Evolutionary conservation across 2,113 vertebrate genomes (phyloP).

Genomic region (Istiophorus platypterus): DNA sequence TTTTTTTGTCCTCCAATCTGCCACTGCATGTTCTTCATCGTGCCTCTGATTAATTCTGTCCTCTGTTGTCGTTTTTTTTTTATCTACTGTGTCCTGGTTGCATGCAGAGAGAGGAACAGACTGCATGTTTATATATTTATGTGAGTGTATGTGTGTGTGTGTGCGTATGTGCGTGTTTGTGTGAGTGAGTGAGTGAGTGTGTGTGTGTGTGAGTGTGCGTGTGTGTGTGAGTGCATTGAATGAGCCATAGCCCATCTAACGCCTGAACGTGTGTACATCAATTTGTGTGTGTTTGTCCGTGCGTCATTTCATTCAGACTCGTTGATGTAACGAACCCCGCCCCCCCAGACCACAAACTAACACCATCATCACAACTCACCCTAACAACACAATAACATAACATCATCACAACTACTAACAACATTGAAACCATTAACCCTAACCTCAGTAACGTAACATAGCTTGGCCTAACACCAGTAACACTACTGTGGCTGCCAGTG

Average conservation of each 20-base stretch:
- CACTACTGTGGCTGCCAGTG: slow-evolving; percentile 64
- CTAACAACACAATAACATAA: slow-evolving; percentile 69
- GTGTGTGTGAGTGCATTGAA: slow-evolving; percentile 57
- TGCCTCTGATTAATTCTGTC: slow-evolving; percentile 74
- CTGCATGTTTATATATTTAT: slow-evolving; percentile 69
- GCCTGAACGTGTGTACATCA: slow-evolving; percentile 64
- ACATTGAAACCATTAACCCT: slow-evolving; percentile 73
- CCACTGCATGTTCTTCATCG: slow-evolving; percentile 75
- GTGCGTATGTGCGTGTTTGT: slow-evolving; percentile 19
- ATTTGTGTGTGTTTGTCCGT: slow-evolving; percentile 54
- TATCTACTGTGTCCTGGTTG: slow-evolving; percentile 66
- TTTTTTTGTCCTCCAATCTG: slow-evolving; percentile 62
- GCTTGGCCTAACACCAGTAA: slow-evolving; percentile 71
- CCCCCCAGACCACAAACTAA: slow-evolving; percentile 68
- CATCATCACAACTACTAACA: slow-evolving; percentile 78
- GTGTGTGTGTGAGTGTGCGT: slow-evolving; percentile 21
- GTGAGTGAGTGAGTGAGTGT: slow-evolving; percentile 32
- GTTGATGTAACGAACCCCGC: slow-evolving; percentile 75
- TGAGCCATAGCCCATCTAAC: slow-evolving; percentile 74
- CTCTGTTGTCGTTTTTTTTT: slow-evolving; percentile 45
- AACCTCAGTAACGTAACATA: slow-evolving; percentile 68
- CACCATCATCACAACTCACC: slow-evolving; percentile 76
- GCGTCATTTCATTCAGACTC: slow-evolving; percentile 71
- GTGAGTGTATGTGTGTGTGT: slow-evolving; percentile 27
- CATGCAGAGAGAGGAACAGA: slow-evolving; percentile 73